phyloP scores from a whole-genome alignment of 2,797 vertebrate genomes.

The Taeniopygia guttata region DNA sequence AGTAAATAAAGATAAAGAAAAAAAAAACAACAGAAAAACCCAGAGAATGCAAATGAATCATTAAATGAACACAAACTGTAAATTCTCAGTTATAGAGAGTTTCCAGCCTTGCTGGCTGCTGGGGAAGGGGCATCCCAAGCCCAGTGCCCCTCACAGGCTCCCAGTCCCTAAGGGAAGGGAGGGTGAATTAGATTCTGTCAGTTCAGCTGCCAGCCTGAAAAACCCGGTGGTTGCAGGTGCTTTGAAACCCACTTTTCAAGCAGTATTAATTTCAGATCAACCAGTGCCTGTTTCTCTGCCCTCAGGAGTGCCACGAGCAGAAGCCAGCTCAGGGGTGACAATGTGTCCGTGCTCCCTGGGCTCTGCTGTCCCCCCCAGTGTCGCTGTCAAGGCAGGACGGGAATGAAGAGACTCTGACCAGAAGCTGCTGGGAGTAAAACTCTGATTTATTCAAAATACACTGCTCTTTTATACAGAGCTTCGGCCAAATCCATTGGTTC shows the following conservation, averaged over 20 bases:
- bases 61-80: accelerated
- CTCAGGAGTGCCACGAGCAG: not conserved
- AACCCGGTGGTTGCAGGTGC: not conserved
- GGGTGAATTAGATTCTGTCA: not conserved
- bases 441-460: too few relatives aligned
- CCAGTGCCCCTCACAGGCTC: not conserved
- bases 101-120: not conserved
- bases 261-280: not conserved
- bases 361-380: too few relatives aligned
- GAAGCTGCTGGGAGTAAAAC: too few relatives aligned
- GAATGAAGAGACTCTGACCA: too few relatives aligned
- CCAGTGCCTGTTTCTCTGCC: not conserved
- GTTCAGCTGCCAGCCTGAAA: not conserved
- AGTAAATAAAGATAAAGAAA: not conserved
- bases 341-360: not conserved
- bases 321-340: accelerated
- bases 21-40: too few relatives aligned
- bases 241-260: not conserved
- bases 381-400: too few relatives aligned
- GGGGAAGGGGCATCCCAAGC: not conserved
- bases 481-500: too few relatives aligned
- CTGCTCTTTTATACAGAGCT: too few relatives aligned
- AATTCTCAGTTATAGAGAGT: not conserved
- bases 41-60: accelerated
- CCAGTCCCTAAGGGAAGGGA: not conserved